Base-by-base conservation (phyloP, 2,888 invertebrate genomes). In the Drosophila conformis region DNA sequence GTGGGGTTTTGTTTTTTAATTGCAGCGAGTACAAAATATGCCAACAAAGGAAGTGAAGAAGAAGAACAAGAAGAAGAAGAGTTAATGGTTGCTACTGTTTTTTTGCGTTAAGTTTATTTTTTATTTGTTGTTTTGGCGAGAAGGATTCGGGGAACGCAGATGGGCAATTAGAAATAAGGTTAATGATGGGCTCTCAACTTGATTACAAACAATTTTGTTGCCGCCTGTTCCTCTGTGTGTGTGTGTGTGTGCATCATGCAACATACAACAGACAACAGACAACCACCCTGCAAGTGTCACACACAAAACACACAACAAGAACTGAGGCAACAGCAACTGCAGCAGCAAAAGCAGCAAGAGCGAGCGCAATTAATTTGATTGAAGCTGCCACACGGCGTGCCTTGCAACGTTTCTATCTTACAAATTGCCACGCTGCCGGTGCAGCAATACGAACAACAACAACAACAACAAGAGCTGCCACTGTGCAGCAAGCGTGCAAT, bases 361-460 rank as follows among this genome's bases (percentile, higher is more conserved):
- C 72, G 59, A 49, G 53, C 64, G 76, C 90, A 92, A 92, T 92
- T 92, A 92, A 92, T 91, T 92, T 92, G 91, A 92, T 92, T 92
- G 91, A 91, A 91, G 90, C 91, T 89, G 91, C 91, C 92, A 91
- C 91, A 89, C 90, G 84, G 90, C 83, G 77, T 80, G 89, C 79
- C 82, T 76, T 76, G 72, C 84, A 80, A 82, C 81, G 80, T 77
- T 89, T 83, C 87, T 85, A 91, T 82, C 70, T 76, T 73, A 86
- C 87, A 85, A 85, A 85, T 89, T 89, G 85, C 87, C 73, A 68
- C 72, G 63, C 81, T 66, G 73, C 72, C 67, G 74, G 56, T 60
- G 68, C 68, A 56, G 56, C 51, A 69, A 40, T 69, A 68, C 35
- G 49, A 69, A 46, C 58, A 69, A 58, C 65, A 61, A 27, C 38